Percentiles rank a stretch among this genome's conserved stretches.
Conservation (phyloP, 1,140 invertebrate species). For the Eurosta solidaginis region DNA sequence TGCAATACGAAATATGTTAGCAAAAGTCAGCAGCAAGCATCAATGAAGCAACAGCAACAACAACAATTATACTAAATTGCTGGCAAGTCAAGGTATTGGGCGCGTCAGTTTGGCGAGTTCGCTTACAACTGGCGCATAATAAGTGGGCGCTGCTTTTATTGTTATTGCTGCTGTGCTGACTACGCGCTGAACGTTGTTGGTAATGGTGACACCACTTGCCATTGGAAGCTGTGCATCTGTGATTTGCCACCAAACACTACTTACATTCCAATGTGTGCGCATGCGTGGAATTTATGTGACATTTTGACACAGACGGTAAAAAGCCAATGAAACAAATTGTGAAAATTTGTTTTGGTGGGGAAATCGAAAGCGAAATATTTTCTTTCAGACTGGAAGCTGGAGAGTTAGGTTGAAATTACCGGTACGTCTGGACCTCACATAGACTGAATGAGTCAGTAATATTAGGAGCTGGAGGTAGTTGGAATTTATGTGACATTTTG, state of each 20-base stretch:
- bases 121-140: not conserved
- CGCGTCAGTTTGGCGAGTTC: not conserved
- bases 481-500: too few species aligned
- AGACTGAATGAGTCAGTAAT: too few species aligned
- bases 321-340: not conserved
- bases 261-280: conserved; percentile 58
- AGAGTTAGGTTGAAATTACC: too few species aligned
- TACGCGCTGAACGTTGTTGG: not conserved
- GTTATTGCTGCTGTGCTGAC: too few species aligned
- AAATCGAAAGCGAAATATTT: too few species aligned
- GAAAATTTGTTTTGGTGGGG: too few species aligned
- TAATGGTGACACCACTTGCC: not conserved
- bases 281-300: conserved; percentile 58
- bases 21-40: not conserved
- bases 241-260: conserved; percentile 48
- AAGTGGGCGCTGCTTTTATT: not conserved
- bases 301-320: conserved; percentile 44
- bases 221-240: not conserved
- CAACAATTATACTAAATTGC: not conserved
- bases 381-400: too few species aligned
- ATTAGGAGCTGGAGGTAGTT: too few species aligned
- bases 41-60: not conserved
- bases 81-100: not conserved
- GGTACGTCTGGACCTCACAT: too few species aligned
- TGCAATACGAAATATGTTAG: not conserved